Base-by-base conservation (phyloP, 2,113 vertebrate genomes). In the Ictalurus furcatus region DNA sequence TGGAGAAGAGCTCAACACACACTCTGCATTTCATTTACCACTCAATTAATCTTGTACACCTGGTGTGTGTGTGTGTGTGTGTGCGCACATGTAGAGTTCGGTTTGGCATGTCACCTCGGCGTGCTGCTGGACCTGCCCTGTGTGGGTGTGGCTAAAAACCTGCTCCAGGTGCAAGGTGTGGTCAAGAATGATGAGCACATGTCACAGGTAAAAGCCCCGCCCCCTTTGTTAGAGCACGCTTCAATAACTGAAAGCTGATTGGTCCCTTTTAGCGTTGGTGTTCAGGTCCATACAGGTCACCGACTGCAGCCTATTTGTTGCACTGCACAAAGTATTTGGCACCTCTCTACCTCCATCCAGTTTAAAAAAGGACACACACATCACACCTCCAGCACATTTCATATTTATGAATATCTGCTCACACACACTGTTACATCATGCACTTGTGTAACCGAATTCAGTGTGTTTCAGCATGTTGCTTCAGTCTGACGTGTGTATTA, bases 111-210 rank as follows among this genome's bases (percentile, higher is more conserved):
- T 93, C 98, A 99, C 87, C 96, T 99, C 0, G 98, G 98, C 0
- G 95, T 99, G 59, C 95, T 98, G 85, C 97, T 97, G 0, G 96
- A 94, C 52, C 92, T 99, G 19, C 97, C 98, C 0, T 98, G 97
- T 85, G 56, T 99, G 37, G 98, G 98, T 6, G 98, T 99, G 89
- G 98, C 98, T 91, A 99, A 99, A 94, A 99, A 98, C 84, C 97
- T 99, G 76, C 96, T 99, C 91, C 97, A 97, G 9, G 97, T 98
- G 81, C 96, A 98, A 6, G 97, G 98, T 0, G 93, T 99, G 84
- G 90, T 84, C 92, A 97, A 95, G 90, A 93, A 94, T 0, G 92
- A 96, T 52, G 92, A 94, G 85, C 97, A 99, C 93, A 95, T 90
- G 90, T 95, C 96, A 61, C 96, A 98, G 96, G 98, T 99, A 87